A percentile compares a stretch with the other conserved stretches of the same genome.
These are phyloP conservation scores for Hiodon alosoides DNA, from an alignment of 2,113 vertebrate species.

Conservation along the genomic window DNA sequence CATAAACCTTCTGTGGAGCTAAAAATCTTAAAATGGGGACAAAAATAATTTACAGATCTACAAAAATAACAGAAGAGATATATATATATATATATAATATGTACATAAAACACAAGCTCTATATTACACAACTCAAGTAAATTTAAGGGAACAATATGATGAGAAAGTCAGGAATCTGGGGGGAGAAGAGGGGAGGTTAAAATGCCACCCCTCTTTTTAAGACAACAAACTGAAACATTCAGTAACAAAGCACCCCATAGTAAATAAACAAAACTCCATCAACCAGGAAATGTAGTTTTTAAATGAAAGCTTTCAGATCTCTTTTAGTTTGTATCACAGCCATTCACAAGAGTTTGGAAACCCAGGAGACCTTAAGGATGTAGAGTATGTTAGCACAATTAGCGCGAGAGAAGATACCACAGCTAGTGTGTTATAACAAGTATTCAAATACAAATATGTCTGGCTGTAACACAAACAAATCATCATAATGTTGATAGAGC, in stretches of 20 bases:
- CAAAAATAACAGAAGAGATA: constrained; percentile 67
- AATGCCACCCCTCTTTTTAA: constrained; percentile 38
- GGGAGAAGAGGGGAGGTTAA: constrained; percentile 44
- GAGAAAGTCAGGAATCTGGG: constrained; percentile 66
- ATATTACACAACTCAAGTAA: constrained; percentile 59
- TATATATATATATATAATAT: constrained; percentile 36
- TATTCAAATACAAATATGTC: constrained; percentile 19
- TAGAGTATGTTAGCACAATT: no score
- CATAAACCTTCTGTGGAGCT: constrained; percentile 58
- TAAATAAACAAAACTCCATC: no score
- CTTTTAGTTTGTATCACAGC: no score
- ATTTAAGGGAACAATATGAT: constrained; percentile 41
- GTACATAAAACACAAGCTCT: constrained; percentile 59
- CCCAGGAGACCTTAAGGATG: no score
- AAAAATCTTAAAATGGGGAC: constrained; percentile 58
- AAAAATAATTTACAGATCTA: constrained; percentile 75
- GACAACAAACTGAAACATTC: no score
- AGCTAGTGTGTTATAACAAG: no score
- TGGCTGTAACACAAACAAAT: background rate
- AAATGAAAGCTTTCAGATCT: no score
- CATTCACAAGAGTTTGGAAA: no score
- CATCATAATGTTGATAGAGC: background rate
- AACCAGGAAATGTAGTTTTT: no score
- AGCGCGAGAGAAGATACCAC: no score
- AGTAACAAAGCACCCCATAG: no score